Evolutionary conservation across 2,113 vertebrate genomes (phyloP).

Genomic region (Pteropus alecto): DNA sequence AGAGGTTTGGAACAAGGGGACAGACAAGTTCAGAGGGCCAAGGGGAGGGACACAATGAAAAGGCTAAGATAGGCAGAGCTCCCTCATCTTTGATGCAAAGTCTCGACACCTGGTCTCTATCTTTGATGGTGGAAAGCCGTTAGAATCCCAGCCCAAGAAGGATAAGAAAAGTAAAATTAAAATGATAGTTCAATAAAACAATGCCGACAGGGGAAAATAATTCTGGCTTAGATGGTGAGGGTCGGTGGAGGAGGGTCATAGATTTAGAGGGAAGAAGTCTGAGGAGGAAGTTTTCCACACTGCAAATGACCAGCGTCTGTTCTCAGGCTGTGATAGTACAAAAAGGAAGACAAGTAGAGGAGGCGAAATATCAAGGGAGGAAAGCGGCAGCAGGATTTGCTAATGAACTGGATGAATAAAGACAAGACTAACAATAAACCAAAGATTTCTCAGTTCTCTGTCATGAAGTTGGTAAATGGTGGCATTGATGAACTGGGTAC

Average conservation of each 20-base stretch:
- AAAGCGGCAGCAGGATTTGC: not conserved
- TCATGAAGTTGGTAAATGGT: not conserved
- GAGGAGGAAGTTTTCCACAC: not conserved
- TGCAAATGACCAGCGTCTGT: not conserved
- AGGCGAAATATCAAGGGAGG: not conserved
- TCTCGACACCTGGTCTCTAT: not conserved
- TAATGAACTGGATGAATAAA: not conserved
- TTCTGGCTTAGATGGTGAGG: not conserved
- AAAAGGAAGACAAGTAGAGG: not conserved
- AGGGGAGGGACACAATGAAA: not conserved
- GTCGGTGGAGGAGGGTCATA: not conserved
- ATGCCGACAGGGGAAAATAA: not conserved
- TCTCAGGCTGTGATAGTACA: not conserved
- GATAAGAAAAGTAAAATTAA: not conserved
- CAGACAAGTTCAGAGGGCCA: not conserved
- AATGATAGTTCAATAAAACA: not conserved
- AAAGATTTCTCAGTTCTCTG: not conserved
- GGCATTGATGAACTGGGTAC: fast-evolving
- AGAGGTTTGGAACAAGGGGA: not conserved
- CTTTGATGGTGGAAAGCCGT: not conserved
- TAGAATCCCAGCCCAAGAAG: not conserved
- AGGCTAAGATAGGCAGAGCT: not conserved
- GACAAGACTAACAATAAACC: not conserved
- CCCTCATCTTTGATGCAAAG: not conserved
- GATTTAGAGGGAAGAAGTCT: not conserved